phyloP scores from a whole-genome alignment of 2,888 invertebrate genomes.

The Trachelus stipa region DNA sequence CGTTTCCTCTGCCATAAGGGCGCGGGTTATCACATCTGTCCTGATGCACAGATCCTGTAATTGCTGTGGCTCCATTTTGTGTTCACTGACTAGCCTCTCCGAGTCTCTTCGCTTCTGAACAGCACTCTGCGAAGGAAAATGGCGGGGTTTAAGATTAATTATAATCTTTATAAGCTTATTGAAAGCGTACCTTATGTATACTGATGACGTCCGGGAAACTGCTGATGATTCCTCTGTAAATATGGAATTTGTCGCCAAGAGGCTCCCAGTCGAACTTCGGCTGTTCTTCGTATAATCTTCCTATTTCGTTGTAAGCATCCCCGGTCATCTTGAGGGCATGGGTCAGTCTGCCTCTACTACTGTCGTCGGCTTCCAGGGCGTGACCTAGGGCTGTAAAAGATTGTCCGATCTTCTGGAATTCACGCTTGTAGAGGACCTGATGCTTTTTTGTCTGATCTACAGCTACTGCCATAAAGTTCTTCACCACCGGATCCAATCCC shows the following conservation, averaged over 20 bases:
- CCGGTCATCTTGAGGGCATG: constrained; percentile 88
- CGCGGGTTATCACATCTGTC: constrained; percentile 92
- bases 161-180: neutral
- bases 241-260: constrained; percentile 89
- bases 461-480: constrained; percentile 83
- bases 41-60: constrained; percentile 84
- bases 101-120: constrained; percentile 92
- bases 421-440: constrained; percentile 86
- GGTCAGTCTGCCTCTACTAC: constrained; percentile 73
- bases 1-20: constrained; percentile 92
- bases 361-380: constrained; percentile 84
- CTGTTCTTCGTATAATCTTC: constrained; percentile 90
- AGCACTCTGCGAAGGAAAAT: constrained; percentile 69
- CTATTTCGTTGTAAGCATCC: constrained; percentile 90
- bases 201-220: constrained; percentile 91
- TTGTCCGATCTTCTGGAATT: constrained; percentile 91
- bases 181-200: constrained; percentile 79
- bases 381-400: constrained; percentile 87
- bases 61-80: constrained; percentile 85
- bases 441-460: constrained; percentile 89
- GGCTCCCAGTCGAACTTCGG: constrained; percentile 92
- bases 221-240: constrained; percentile 93
- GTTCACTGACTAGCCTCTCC: constrained; percentile 81
- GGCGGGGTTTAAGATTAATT: neutral
- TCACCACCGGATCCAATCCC: constrained; percentile 89